These are phyloP conservation scores for Myoxocephalus aenaeus DNA, from an alignment of 2,797 vertebrate genomes.

Conservation along the genomic window DNA sequence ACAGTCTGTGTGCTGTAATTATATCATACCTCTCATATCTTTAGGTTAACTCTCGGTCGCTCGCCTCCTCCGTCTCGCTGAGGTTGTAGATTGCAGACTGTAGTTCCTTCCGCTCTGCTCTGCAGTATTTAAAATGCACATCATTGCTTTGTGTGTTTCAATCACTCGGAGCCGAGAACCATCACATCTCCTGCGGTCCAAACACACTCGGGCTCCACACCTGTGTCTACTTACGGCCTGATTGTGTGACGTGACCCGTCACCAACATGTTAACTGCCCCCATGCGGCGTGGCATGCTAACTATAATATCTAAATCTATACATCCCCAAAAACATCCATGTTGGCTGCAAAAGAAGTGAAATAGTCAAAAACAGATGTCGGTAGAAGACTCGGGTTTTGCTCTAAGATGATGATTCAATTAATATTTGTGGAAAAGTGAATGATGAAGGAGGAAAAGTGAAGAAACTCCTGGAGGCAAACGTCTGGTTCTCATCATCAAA, in stretches of 20 bases:
- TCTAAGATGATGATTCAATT: neutral
- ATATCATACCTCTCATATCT: no score
- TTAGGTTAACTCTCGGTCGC: no score
- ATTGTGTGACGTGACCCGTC: no score
- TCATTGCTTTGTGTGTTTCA: no score
- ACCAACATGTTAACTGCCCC: neutral
- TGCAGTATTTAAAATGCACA: no score
- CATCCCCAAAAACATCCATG: neutral
- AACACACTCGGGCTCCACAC: neutral
- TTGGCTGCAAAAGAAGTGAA: neutral
- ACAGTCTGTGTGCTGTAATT: no score
- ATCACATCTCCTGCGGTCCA: neutral
- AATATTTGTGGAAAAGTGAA: constrained; percentile 10
- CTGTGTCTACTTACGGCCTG: neutral
- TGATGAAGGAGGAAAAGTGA: neutral
- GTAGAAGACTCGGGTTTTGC: neutral
- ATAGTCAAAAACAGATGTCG: neutral
- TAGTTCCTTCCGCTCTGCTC: no score
- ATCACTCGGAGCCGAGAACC: no score
- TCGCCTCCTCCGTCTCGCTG: no score
- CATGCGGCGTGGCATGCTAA: neutral
- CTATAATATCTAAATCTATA: neutral
- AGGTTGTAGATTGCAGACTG: no score
- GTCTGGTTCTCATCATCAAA: constrained; percentile 66
- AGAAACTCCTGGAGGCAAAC: constrained; percentile 40